Conservation (phyloP, 2,888 invertebrate species). For the Lycophotia porphyrea region DNA sequence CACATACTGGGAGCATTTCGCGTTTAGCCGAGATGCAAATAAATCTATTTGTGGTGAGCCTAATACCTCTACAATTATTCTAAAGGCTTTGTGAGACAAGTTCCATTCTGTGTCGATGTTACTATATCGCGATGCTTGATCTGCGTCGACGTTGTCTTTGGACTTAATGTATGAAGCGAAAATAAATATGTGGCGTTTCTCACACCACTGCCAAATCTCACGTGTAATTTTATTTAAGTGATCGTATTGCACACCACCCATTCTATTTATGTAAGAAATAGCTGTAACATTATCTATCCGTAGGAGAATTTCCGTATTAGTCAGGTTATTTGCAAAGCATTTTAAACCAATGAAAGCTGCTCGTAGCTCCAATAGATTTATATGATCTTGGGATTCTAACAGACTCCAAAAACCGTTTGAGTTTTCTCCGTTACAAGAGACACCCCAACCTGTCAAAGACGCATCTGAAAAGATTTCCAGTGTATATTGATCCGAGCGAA, state of each 20-base stretch:
- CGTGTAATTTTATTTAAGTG: no score
- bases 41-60: background rate
- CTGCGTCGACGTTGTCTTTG: background rate
- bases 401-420: background rate
- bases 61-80: background rate
- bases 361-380: background rate
- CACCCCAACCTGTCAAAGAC: background rate
- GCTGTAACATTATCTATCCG: background rate
- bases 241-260: no score
- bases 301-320: background rate
- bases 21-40: background rate
- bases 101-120: background rate
- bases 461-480: background rate
- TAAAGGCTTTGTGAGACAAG: background rate
- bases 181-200: no score
- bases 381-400: background rate
- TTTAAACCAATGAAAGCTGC: background rate
- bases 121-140: background rate
- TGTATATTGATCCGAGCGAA: background rate
- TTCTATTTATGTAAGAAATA: no score
- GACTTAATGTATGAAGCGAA: no score
- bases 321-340: background rate
- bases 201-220: no score
- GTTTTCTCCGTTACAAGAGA: background rate
- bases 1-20: background rate